A percentile compares a stretch with the other conserved stretches of the same genome.
phyloP scores from a whole-genome alignment of 92 coral and sea anemone genomes.

The Meandrina meandrites region DNA sequence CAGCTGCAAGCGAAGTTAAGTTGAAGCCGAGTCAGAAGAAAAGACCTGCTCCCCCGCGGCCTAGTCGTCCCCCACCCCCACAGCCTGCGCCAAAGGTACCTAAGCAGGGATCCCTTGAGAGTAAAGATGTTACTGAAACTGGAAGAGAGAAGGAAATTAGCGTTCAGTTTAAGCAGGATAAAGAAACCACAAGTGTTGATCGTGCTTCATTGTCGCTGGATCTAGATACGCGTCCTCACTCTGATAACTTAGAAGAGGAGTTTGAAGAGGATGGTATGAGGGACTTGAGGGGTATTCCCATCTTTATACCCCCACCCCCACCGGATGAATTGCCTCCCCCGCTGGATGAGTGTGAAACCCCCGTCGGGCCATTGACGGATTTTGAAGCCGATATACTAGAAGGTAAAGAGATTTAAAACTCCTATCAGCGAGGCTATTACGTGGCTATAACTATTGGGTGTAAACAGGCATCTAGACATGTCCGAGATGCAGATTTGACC shows the following conservation, averaged over 20 bases:
- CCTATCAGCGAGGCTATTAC: neutral
- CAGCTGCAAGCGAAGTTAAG: neutral
- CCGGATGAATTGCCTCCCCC: conserved; percentile 96
- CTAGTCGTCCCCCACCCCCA: conserved; percentile 65
- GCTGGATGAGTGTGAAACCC: conserved; percentile 93
- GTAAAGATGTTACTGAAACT: neutral
- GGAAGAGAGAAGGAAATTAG: neutral
- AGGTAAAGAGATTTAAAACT: neutral
- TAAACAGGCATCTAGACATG: neutral
- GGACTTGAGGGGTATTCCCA: conserved; percentile 64
- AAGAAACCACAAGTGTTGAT: neutral
- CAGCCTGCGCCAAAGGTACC: conserved; percentile 34
- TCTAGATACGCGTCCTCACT: neutral
- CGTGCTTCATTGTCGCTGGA: conserved; percentile 18
- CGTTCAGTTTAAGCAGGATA: neutral
- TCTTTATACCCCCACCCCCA: conserved; percentile 93
- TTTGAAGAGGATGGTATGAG: conserved; percentile 27
- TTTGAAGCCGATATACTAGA: conserved; percentile 55
- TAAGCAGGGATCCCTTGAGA: conserved; percentile 12
- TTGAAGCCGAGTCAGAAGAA: conserved; percentile 32
- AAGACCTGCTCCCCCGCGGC: conserved; percentile 69
- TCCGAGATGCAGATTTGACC: neutral
- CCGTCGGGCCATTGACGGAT: conserved; percentile 91
- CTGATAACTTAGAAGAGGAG: neutral
- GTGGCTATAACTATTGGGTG: too few species aligned